phyloP scores from a whole-genome alignment of 2,113 vertebrate species.

The Kryptolebias marmoratus region DNA sequence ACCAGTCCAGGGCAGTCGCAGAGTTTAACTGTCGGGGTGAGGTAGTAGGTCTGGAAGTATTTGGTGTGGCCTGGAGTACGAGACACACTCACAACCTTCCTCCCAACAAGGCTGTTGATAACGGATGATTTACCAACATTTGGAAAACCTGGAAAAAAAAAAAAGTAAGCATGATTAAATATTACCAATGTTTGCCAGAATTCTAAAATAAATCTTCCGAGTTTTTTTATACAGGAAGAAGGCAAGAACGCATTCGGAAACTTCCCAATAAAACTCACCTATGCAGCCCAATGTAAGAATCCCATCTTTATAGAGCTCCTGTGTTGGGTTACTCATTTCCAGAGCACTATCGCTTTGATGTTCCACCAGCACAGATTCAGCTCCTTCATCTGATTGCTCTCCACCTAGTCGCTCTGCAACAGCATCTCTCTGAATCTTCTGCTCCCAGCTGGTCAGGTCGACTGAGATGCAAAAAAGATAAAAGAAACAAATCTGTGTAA shows the following conservation, averaged over 20 bases:
- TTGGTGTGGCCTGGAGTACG: conserved; percentile 94
- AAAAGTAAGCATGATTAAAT: neutral
- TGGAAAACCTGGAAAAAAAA: conserved; percentile 82
- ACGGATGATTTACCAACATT: conserved; percentile 94
- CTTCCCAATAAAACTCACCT: conserved; percentile 64
- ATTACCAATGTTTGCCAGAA: neutral
- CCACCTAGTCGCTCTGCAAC: conserved; percentile 74
- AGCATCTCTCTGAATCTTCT: conserved; percentile 88
- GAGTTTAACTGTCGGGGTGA: conserved; percentile 89
- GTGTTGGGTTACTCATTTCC: conserved; percentile 78
- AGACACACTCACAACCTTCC: conserved; percentile 92
- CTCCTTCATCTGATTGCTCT: conserved; percentile 78
- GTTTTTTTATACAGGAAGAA: no score
- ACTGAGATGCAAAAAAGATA: conserved; percentile 71
- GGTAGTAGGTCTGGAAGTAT: conserved; percentile 96
- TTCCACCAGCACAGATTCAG: conserved; percentile 80
- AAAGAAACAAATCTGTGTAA: conserved; percentile 4
- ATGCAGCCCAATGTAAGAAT: conserved; percentile 90
- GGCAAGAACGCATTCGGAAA: no score
- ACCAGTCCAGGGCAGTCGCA: conserved; percentile 93
- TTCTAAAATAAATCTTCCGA: neutral
- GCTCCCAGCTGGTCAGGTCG: conserved; percentile 90
- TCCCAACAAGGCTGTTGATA: conserved; percentile 90
- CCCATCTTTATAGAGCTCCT: conserved; percentile 90
- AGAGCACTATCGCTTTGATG: conserved; percentile 84